Base-by-base conservation (phyloP, 2,888 invertebrate species). In the Zygogramma bicolorata region DNA sequence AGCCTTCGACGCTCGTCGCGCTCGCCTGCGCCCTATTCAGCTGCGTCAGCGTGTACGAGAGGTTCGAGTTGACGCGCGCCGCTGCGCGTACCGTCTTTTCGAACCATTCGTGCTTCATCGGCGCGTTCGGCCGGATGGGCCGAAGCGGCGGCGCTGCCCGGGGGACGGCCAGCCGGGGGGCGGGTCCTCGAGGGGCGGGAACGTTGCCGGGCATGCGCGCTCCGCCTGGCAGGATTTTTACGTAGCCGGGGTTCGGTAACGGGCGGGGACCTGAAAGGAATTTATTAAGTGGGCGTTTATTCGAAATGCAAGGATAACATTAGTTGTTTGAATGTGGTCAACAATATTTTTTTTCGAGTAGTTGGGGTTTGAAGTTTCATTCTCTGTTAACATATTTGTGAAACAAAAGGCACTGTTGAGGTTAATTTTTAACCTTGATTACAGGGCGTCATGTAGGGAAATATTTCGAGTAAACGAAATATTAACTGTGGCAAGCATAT, bases 71-170 rank as follows among this genome's bases (percentile, higher is more conserved):
- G 29, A 91, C 88, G 74, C 90, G 89, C 29, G 89, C 88, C 0
- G 91, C 89, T 77, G 90, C 89, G 61, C 90, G 83, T 31, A 90
- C 86, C 75, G 91, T 91, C 77, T 89, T 90, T 71, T 90, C 88
- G 79, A 88, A 91, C 91, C 91, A 91, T 81, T 91, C 90, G 60
- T 86, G 85, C 74, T 84, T 77, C 49, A 77, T 80, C 5, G 20
- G 61, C 10, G 22, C 62, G 62, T n/a, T 42, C 42, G 63, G 46
- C 15, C 46, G 63, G 38, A 61, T 15, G 5, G 65, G 59, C 5
- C 65, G 42, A n/a, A 46, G 59, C 29, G 42, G 3, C 13, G 70
- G 59, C 18, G 61, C 49, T 7, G n/a, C 15, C 20, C 20, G 22
- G 27, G n/a, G 49, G 29, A n/a, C 10, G 57, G n/a, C 13, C 31